Evolutionary conservation across 2,888 invertebrate species (phyloP).

Genomic region (Drosophila subquinaria): DNA sequence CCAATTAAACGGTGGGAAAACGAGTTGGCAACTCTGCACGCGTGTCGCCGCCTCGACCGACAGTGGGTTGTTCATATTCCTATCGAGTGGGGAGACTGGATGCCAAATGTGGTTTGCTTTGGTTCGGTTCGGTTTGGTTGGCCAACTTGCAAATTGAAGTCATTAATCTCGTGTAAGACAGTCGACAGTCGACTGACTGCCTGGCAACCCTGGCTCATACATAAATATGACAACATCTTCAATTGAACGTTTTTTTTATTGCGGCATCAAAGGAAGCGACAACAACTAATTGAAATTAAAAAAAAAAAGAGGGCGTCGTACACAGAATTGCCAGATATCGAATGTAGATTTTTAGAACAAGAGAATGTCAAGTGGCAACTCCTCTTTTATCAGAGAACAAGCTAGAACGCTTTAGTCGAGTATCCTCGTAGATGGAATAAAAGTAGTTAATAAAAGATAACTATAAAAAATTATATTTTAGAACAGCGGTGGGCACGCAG

Average conservation of each 20-base stretch:
- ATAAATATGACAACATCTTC: constrained; percentile 25
- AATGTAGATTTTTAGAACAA: constrained; percentile 9
- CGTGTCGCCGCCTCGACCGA: constrained; percentile 44
- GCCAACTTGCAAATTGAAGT: constrained; percentile 53
- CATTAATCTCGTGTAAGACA: constrained; percentile 46
- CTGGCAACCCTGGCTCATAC: constrained; percentile 21
- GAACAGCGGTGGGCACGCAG: no score
- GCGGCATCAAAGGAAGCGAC: constrained; percentile 37
- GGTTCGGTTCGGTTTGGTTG: constrained; percentile 9
- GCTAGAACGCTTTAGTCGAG: background rate
- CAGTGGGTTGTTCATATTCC: constrained; percentile 45
- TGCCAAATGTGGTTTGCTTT: constrained; percentile 1
- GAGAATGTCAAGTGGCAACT: constrained; percentile 3
- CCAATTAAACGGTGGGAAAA: constrained; percentile 81
- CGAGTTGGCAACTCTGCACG: constrained; percentile 73
- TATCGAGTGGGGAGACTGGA: constrained; percentile 55
- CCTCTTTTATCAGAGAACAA: background rate
- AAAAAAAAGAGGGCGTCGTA: constrained; percentile 14
- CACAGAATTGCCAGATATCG: constrained; percentile 3
- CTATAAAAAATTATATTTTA: no score
- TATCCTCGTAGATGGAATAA: no score
- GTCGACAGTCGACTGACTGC: constrained; percentile 2
- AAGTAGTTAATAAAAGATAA: no score
- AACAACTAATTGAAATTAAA: constrained; percentile 37
- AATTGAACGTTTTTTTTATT: constrained; percentile 3